phyloP scores from a whole-genome alignment of 2,113 vertebrate species.

The Bambusicola thoracicus region DNA sequence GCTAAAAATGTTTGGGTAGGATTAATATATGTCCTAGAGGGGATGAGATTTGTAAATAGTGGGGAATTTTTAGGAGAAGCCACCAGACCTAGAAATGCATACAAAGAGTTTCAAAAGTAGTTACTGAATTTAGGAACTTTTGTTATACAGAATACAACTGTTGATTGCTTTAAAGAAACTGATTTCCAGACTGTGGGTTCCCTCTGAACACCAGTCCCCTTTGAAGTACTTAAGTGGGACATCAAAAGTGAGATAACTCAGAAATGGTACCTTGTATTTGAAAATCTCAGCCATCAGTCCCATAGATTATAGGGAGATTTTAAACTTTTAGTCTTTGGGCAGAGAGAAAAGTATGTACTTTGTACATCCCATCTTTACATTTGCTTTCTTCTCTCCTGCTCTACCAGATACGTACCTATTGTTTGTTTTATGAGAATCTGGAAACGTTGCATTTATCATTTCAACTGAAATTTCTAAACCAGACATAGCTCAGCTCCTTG shows the following conservation, averaged over 20 bases:
- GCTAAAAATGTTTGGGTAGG: rapidly evolving
- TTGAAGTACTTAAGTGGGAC: neutral
- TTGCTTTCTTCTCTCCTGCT: neutral
- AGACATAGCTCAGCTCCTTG: neutral
- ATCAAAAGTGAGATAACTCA: neutral
- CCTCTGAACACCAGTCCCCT: neutral
- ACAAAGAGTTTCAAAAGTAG: neutral
- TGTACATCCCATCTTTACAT: neutral
- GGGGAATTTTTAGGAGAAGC: neutral
- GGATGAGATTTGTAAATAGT: neutral
- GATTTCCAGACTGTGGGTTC: neutral
- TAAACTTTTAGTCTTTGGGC: neutral
- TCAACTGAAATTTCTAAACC: neutral
- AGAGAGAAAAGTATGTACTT: neutral
- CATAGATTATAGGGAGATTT: neutral
- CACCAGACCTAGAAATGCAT: neutral
- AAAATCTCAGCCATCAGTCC: neutral
- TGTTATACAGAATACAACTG: neutral
- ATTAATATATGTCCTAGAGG: neutral
- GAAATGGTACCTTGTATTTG: neutral
- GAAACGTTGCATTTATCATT: neutral
- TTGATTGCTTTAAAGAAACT: neutral
- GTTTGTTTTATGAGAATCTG: neutral
- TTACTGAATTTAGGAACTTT: neutral
- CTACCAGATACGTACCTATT: rapidly evolving